phyloP scores from a whole-genome alignment of 2,888 invertebrate genomes.

The Craniophora ligustri region DNA sequence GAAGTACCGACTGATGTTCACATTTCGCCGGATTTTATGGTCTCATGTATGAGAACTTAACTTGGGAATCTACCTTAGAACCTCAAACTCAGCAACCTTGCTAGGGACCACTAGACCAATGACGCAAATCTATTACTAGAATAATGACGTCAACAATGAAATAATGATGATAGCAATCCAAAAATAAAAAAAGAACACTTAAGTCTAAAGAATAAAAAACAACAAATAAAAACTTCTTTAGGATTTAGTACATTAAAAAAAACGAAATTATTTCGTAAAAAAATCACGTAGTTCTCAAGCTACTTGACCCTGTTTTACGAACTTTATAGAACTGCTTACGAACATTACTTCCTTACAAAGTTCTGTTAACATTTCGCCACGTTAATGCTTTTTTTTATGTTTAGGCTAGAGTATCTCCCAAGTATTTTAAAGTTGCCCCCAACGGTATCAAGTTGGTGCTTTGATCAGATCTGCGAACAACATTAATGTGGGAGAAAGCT shows the following conservation, averaged over 20 bases:
- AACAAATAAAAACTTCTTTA: constrained; percentile 22
- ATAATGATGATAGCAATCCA: too few relatives aligned
- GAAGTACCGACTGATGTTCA: too few relatives aligned
- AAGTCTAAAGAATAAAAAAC: constrained; percentile 22
- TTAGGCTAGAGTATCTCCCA: constrained; percentile 48
- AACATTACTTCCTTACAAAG: constrained; percentile 58
- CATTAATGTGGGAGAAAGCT: constrained; percentile 7
- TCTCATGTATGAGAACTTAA: too few relatives aligned
- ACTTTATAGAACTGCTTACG: constrained; percentile 37
- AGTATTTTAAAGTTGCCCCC: constrained; percentile 51
- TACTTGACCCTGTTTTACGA: constrained; percentile 42
- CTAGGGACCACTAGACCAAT: too few relatives aligned
- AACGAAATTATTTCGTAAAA: constrained; percentile 41
- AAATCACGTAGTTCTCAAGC: constrained; percentile 54
- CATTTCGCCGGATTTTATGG: too few relatives aligned
- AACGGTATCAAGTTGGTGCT: constrained; percentile 36
- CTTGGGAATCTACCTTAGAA: too few relatives aligned
- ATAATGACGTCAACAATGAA: too few relatives aligned
- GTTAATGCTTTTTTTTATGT: constrained; percentile 57
- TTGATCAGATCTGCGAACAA: constrained; percentile 23
- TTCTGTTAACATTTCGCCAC: constrained; percentile 53
- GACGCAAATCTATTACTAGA: too few relatives aligned
- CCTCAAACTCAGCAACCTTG: too few relatives aligned
- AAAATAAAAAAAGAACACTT: background rate
- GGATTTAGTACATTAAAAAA: constrained; percentile 9